Percentiles rank a stretch among this genome's conserved stretches.
Evolutionary conservation across 1,140 invertebrate species (phyloP).

Genomic region (Hylyphantes graminicola): DNA sequence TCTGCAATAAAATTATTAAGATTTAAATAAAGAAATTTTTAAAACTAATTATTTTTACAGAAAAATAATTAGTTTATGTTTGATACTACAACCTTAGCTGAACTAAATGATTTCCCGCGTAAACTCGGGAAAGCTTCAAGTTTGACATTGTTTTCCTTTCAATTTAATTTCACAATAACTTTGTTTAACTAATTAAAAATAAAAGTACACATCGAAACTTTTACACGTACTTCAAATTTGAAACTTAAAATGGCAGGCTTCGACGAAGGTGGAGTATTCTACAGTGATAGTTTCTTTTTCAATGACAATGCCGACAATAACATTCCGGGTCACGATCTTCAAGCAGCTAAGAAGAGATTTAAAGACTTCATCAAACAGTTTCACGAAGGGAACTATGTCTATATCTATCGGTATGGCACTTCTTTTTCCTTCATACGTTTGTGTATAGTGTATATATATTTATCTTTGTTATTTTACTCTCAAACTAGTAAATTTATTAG

Average conservation of each 20-base stretch:
- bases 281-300: constrained; percentile 85
- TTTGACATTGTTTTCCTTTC: background rate
- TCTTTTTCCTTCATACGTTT: background rate
- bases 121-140: background rate
- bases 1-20: too few species aligned
- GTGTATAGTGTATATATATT: too few species aligned
- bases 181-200: background rate
- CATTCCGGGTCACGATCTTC: constrained; percentile 64
- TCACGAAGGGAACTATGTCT: constrained; percentile 95
- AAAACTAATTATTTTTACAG: too few species aligned
- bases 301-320: constrained; percentile 32
- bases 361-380: constrained; percentile 97
- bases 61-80: too few species aligned
- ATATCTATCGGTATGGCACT: constrained; percentile 91
- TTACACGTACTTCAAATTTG: background rate
- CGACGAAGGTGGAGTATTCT: constrained; percentile 91
- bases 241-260: constrained; percentile 85
- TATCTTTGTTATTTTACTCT: too few species aligned
- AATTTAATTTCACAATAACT: background rate
- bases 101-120: background rate
- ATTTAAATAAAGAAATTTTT: too few species aligned
- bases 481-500: too few species aligned
- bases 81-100: too few species aligned
- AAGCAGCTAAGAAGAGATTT: constrained; percentile 89
- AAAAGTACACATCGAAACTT: background rate